A percentile compares a stretch with the other conserved stretches of the same genome.
Evolutionary conservation across 1,140 invertebrate species (phyloP).

Genomic region (Limonius californicus): DNA sequence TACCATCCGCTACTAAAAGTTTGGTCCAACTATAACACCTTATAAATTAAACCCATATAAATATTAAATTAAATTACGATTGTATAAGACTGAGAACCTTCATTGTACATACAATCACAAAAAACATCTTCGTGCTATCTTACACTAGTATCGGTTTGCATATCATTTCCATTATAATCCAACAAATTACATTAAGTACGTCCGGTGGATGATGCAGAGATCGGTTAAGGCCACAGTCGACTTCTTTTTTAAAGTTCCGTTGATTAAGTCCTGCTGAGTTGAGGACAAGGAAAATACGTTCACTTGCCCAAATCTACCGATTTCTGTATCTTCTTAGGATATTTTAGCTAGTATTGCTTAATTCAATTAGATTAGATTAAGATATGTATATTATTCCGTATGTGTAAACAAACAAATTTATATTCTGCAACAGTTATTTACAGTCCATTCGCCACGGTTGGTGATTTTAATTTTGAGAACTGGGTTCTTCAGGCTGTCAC

Average conservation of each 20-base stretch:
- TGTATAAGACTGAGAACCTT: background rate
- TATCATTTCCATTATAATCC: background rate
- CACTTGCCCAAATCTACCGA: no score
- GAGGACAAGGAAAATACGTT: no score
- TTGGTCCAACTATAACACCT: no score
- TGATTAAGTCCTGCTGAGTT: no score
- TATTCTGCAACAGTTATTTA: background rate
- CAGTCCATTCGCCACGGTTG: background rate
- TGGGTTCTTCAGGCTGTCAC: no score
- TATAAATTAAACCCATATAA: background rate
- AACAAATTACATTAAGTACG: background rate
- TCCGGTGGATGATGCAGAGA: background rate
- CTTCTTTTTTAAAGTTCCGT: no score
- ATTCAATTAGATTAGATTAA: no score
- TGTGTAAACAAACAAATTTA: background rate
- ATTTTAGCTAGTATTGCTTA: no score
- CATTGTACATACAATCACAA: background rate
- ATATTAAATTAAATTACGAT: background rate
- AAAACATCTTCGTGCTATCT: background rate
- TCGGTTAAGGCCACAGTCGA: background rate
- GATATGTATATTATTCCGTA: background rate
- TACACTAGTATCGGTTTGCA: background rate
- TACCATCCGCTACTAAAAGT: no score
- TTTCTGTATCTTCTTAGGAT: no score
- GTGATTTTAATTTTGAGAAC: background rate